Evolutionary conservation across 2,113 vertebrate genomes (phyloP), one percentile per base, ranked within the genome.

Genomic region (Labeo catla): DNA sequence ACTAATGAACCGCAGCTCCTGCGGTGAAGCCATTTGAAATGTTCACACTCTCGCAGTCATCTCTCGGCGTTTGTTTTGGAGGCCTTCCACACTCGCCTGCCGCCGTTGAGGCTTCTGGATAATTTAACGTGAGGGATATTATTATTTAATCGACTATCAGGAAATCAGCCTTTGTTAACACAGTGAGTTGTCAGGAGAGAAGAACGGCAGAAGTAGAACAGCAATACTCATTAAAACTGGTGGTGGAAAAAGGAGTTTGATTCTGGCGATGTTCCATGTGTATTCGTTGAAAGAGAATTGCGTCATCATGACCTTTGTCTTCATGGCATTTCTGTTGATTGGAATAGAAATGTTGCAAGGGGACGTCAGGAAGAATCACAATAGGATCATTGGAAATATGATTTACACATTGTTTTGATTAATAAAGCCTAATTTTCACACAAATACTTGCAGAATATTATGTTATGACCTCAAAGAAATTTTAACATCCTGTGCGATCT

Each of bases 141-240:
- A 68, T 82, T 68, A 68, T 82, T 82, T 82, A 19, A 82, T 82
- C 15, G 49, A 16, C 8, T 36, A 28, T 68, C 43, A 50, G 19
- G 63, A 65, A 82, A 82, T 21, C 80, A 50, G 80, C 61, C 45
- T 21, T 34, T 50, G 45, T 81, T 63, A 65, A 45, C 78, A 45
- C 57, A 43, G 6, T 16, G 76, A 77, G 76, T 49, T 54, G 76
- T 77, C 50, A 19, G 50, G 49, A 54, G 72, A 50, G 11, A 76
- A 47, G 8, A 77, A 54, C 28, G 10, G 23, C 47, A 81, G 78
- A 28, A 15, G 7, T 77, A 34, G 47, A 54, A 77, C 49, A 36
- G 76, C 13, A 36, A 77, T 54, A 77, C 54, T 77, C 47, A 28
- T 77, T 77, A 52, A 77, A 52, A 34, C 23, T 34, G 76, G 47